These are phyloP conservation scores for Pipistrellus nathusii DNA, from an alignment of 2,797 vertebrate species.

Conservation along the genomic window DNA sequence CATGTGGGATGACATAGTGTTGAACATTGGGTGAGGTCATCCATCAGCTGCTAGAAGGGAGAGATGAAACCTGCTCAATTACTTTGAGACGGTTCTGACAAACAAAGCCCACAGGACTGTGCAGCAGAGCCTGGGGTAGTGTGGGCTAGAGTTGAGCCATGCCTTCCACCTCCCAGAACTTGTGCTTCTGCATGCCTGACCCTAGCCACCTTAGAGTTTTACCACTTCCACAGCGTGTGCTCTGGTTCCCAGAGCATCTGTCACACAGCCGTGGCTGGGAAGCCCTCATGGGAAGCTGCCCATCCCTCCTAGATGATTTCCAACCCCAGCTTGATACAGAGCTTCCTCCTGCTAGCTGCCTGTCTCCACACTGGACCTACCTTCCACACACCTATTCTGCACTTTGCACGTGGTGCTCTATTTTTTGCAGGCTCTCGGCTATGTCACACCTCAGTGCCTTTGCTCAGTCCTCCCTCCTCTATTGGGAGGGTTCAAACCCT, in stretches of 20 bases:
- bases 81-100: slow-evolving; percentile 36
- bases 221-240: neutral
- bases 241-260: neutral
- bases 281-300: neutral
- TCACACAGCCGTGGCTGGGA: accelerated
- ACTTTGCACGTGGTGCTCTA: accelerated
- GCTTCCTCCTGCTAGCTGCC: neutral
- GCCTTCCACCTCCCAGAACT: accelerated
- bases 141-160: accelerated
- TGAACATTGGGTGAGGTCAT: slow-evolving; percentile 35
- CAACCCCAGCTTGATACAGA: neutral
- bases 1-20: neutral
- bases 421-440: neutral
- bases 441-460: neutral
- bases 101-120: neutral
- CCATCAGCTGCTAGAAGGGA: neutral
- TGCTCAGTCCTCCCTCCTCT: neutral
- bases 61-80: slow-evolving; percentile 13
- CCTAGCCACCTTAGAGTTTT: neutral
- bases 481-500: neutral
- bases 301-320: neutral
- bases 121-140: neutral
- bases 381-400: accelerated
- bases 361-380: too few relatives aligned
- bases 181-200: too few relatives aligned